Percentiles rank a stretch among this genome's conserved stretches.
phyloP scores from a whole-genome alignment of 2,113 vertebrate genomes.

The Malurus alboscapulatus region DNA sequence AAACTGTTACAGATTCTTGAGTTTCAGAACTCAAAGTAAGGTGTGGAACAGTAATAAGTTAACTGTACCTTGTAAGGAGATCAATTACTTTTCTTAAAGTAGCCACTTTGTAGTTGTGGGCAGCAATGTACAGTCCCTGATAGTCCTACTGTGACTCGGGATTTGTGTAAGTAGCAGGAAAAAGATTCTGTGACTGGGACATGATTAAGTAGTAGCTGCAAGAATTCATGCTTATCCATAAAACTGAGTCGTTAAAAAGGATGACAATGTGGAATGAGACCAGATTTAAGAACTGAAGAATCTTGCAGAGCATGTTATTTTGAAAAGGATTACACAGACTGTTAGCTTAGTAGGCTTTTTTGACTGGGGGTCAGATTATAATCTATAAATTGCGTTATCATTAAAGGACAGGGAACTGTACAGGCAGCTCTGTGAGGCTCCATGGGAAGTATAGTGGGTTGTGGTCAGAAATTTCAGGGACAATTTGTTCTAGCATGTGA shows the following conservation, averaged over 20 bases:
- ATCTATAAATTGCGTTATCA: background rate
- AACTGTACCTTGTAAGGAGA: background rate
- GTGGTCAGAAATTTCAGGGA: background rate
- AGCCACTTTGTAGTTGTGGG: background rate
- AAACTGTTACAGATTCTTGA: background rate
- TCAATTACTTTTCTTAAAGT: background rate
- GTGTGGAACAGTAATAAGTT: background rate
- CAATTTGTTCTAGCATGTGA: background rate
- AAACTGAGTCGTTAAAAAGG: background rate
- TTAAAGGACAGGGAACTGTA: background rate
- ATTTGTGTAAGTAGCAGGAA: background rate
- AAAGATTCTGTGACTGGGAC: background rate
- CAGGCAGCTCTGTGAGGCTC: background rate
- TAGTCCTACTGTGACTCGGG: background rate
- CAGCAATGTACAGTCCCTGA: background rate
- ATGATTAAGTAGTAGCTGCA: background rate
- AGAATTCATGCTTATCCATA: background rate
- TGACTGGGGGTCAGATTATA: background rate
- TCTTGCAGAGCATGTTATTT: background rate
- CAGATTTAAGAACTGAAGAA: background rate
- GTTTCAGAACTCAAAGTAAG: background rate
- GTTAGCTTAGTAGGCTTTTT: background rate
- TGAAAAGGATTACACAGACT: background rate
- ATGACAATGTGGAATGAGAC: background rate
- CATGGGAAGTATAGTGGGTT: background rate